A percentile compares a stretch with the other conserved stretches of the same genome.
phyloP scores from a whole-genome alignment of 2,113 vertebrate species.

The Mesoclemmys tuberculata region DNA sequence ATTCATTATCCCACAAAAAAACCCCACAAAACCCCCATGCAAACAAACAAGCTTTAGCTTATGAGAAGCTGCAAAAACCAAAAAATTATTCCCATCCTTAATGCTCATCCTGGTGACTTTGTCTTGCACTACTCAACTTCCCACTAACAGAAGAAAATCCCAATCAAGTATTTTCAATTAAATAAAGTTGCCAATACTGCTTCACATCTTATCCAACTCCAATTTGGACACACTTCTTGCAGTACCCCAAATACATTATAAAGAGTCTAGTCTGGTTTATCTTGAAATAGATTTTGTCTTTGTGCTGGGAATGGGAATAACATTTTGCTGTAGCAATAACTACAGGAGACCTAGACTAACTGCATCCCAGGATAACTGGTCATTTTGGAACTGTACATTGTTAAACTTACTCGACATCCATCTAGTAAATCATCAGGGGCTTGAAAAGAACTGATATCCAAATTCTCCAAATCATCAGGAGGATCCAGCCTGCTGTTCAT shows the following conservation, averaged over 20 bases:
- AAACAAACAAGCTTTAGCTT: not conserved
- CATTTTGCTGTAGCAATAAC: not conserved
- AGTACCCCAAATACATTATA: not conserved
- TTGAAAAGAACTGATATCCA: constrained; percentile 87
- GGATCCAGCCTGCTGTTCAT: constrained; percentile 82
- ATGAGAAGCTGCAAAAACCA: not conserved
- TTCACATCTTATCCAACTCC: not conserved
- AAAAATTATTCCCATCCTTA: not conserved
- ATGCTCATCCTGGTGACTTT: not conserved
- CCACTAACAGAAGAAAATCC: not conserved
- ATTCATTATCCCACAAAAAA: not conserved
- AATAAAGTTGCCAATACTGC: not conserved
- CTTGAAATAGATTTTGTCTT: not conserved
- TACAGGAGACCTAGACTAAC: not conserved
- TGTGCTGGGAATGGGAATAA: not conserved
- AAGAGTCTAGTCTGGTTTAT: not conserved
- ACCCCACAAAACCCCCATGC: not conserved
- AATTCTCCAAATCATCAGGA: constrained; percentile 83
- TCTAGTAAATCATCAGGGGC: constrained; percentile 91
- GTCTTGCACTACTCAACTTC: not conserved
- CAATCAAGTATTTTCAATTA: not conserved
- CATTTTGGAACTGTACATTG: not conserved
- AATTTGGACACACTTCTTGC: not conserved
- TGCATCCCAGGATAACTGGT: not conserved
- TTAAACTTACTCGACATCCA: constrained; percentile 90